Conservation (phyloP, 2,797 vertebrate genomes). For the Pseudopleuronectes americanus region DNA sequence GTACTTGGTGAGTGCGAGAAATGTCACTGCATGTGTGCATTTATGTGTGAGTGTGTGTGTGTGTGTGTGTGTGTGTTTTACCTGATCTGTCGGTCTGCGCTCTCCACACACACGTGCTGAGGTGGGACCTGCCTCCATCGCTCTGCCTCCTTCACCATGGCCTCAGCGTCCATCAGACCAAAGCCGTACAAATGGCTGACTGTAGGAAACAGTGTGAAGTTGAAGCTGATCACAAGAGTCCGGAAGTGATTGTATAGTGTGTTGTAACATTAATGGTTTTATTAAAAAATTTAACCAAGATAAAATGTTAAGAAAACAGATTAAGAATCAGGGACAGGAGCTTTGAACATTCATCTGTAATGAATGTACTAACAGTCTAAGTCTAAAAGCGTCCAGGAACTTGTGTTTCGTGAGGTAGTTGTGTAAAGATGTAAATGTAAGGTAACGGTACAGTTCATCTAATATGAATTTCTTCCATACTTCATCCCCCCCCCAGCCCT, state of each 20-base stretch:
- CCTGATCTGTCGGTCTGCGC: slow-evolving; percentile 96
- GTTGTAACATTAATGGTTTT: not conserved
- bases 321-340: not conserved
- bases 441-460: slow-evolving; percentile 30
- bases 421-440: slow-evolving; percentile 13
- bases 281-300: too few relatives aligned
- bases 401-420: not conserved
- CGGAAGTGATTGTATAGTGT: not conserved
- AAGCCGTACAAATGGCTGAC: slow-evolving; percentile 99
- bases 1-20: not conserved
- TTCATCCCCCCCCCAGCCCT: slow-evolving; percentile 40
- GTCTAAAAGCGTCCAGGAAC: not conserved
- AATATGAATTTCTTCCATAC: slow-evolving; percentile 69
- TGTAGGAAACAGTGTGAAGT: slow-evolving; percentile 67
- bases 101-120: slow-evolving; percentile 97
- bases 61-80: slow-evolving; percentile 60
- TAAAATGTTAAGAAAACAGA: too few relatives aligned
- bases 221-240: slow-evolving; percentile 9
- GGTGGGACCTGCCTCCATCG: slow-evolving; percentile 95
- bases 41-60: too few relatives aligned
- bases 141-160: slow-evolving; percentile 98
- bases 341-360: not conserved
- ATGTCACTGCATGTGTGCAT: too few relatives aligned
- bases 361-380: not conserved
- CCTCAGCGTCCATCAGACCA: slow-evolving; percentile 98